Base-by-base conservation (phyloP, 1,140 invertebrate species). In the Neodiprion virginianus region DNA sequence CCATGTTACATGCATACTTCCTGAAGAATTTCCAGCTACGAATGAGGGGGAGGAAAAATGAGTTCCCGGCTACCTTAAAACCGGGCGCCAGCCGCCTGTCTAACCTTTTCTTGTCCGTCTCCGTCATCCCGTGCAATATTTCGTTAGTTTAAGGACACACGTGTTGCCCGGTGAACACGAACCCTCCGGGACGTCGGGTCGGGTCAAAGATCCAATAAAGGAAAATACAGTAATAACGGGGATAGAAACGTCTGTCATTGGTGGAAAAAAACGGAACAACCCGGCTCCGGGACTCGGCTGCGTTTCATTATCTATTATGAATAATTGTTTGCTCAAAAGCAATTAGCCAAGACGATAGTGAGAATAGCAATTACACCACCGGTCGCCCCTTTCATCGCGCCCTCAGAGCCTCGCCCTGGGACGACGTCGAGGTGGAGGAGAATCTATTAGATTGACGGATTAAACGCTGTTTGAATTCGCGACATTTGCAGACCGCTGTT, bases 151-250 rank as follows among this genome's bases (percentile, higher is more conserved):
- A 40, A 40, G 5, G 28, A 40, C 28, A 40, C 28, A 40, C 28
- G 28, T 40, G 28, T 40, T 40, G 28, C 28, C 28, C 28, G 28
- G 28, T 40, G 28, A 40, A 40, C 28, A 40, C 28, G 28, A 40
- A 40, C 11, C 53, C 53, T 61, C 53, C 11, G 53, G 2, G 53
- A 61, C 11, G 53, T 40, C 28, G 5, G 28, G 28, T 40, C 28
- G 53, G 53, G 53, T 61, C 53, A 61, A 61, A 12, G 53, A 61
- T 61, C 53, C n/a, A 61, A 61, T 61, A 61, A 61, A 61, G 11
- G 53, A 12, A n/a, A 61, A 61, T 12, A 7, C n/a, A 61, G n/a
- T 11, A 61, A 4, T 8, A 40, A 40, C 28, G 28, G 28, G 28
- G 28, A 40, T 40, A 40, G 28, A 40, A 40, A 40, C 28, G 28